A percentile compares a stretch with the other conserved stretches of the same genome.
phyloP scores from a whole-genome alignment of 2,888 invertebrate species.

The Drosophila maculinotata region DNA sequence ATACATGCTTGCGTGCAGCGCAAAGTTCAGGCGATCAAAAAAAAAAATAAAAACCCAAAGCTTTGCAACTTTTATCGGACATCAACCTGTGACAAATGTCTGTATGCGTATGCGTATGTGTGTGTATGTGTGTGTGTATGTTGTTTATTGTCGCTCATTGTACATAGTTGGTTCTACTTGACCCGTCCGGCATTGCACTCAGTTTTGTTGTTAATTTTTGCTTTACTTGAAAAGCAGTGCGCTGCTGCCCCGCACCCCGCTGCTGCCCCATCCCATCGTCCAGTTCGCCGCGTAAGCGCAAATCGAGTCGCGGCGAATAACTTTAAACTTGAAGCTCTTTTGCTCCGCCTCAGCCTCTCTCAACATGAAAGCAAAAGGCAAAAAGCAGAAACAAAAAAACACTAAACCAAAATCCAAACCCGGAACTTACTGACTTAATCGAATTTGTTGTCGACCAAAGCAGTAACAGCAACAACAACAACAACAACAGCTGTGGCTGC shows the following conservation, averaged over 20 bases:
- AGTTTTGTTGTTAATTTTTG: conserved; percentile 34
- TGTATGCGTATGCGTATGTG: conserved; percentile 2
- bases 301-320: conserved; percentile 42
- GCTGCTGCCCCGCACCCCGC: background rate
- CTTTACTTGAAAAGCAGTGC: conserved; percentile 6
- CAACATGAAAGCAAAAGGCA: conserved; percentile 44
- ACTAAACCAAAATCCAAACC: conserved; percentile 75
- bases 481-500: conserved; percentile 34
- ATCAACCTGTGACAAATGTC: conserved; percentile 65
- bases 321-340: conserved; percentile 54
- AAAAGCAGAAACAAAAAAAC: conserved; percentile 36
- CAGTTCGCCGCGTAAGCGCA: conserved; percentile 48
- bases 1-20: conserved; percentile 12
- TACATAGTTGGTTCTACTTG: conserved; percentile 64
- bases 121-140: conserved; percentile 5
- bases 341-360: conserved; percentile 17
- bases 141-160: conserved; percentile 30
- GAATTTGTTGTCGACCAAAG: conserved; percentile 77
- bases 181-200: conserved; percentile 66
- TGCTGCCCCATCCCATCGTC: background rate
- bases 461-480: conserved; percentile 47
- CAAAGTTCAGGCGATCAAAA: conserved; percentile 56
- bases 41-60: conserved; percentile 23
- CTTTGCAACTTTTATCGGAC: conserved; percentile 73
- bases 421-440: conserved; percentile 77